These are phyloP conservation scores for Elanus axillaris DNA, from an alignment of 2,113 vertebrate species.

Conservation along the genomic window DNA sequence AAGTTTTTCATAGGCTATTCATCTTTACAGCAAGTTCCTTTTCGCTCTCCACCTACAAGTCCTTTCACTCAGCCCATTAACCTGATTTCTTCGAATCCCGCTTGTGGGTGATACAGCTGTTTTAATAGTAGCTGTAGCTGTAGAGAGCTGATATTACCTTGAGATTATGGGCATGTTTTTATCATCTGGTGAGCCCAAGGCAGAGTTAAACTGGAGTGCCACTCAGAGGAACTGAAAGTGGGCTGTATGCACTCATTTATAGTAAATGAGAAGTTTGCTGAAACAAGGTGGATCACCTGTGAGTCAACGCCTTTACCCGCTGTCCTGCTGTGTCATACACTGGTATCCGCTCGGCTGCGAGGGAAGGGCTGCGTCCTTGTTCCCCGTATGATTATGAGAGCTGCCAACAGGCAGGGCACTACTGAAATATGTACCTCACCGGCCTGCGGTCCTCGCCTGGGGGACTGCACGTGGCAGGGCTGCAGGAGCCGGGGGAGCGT, in stretches of 20 bases:
- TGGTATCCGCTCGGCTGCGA: background rate
- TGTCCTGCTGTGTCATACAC: background rate
- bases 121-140: background rate
- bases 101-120: background rate
- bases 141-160: background rate
- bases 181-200: background rate
- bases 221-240: background rate
- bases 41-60: background rate
- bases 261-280: background rate
- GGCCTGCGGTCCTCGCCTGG: background rate
- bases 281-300: background rate
- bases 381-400: background rate
- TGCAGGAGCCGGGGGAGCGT: background rate
- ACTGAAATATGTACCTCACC: accelerated
- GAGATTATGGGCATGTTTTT: background rate
- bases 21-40: background rate
- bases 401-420: background rate
- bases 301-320: background rate
- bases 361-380: background rate
- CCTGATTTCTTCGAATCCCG: background rate
- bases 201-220: background rate
- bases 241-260: background rate
- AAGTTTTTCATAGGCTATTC: background rate
- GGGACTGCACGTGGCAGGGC: too few relatives aligned
- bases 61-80: background rate